Evolutionary conservation across 1,140 invertebrate genomes (phyloP).

Genomic region (Leptopilina boulardi): DNA sequence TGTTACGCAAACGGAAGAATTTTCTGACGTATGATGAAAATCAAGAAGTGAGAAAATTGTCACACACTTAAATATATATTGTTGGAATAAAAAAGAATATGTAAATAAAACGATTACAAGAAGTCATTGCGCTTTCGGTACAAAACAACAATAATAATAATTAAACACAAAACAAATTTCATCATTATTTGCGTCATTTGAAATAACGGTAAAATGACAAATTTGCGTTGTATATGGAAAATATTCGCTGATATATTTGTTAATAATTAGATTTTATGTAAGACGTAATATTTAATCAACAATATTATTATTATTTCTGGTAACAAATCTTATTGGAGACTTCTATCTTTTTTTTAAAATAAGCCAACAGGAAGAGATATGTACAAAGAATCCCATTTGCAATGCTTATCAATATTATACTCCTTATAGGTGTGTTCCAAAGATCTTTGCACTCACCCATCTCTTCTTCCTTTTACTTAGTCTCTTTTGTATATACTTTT

Average conservation of each 20-base stretch:
- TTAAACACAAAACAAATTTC: not conserved
- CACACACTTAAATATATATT: not conserved
- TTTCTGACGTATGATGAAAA: not conserved
- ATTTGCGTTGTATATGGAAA: not conserved
- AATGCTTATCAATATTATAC: constrained; percentile 25
- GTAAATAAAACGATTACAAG: not conserved
- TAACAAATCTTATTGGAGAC: not conserved
- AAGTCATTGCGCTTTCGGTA: not conserved
- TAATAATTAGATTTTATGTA: not conserved
- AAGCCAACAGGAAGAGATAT: constrained; percentile 20
- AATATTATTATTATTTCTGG: not conserved
- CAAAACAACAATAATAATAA: not conserved
- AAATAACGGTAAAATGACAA: not conserved
- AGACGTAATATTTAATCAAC: not conserved
- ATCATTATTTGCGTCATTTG: constrained; percentile 5
- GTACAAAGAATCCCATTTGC: constrained; percentile 3
- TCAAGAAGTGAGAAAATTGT: not conserved
- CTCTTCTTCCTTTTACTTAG: constrained; percentile 3
- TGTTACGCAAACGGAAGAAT: not conserved
- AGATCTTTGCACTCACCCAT: constrained; percentile 35
- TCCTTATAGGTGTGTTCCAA: constrained; percentile 38
- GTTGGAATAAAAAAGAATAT: not conserved
- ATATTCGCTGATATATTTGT: not conserved
- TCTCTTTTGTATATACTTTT: constrained; percentile 24
- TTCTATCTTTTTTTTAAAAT: constrained; percentile 8